Evolutionary conservation across 2,797 vertebrate genomes (phyloP).

Genomic region (Cyclopterus lumpus): DNA sequence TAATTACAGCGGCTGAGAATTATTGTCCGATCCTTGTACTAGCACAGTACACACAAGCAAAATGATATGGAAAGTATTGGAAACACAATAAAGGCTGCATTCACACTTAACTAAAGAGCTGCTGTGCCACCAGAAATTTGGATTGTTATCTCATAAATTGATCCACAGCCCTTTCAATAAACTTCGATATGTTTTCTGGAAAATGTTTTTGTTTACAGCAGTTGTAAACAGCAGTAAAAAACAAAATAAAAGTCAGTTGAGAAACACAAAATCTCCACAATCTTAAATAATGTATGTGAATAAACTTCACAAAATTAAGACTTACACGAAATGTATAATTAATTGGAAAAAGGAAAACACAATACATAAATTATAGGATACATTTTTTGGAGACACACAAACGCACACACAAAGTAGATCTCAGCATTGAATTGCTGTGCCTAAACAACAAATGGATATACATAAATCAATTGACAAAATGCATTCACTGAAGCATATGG

Average conservation of each 20-base stretch:
- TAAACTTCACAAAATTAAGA: background rate
- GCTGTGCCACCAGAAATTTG: background rate
- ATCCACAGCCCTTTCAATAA: background rate
- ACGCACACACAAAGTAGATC: constrained; percentile 12
- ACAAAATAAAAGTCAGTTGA: background rate
- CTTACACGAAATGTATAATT: background rate
- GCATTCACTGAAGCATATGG: constrained; percentile 48
- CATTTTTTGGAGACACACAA: background rate
- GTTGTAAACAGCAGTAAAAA: background rate
- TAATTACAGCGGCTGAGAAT: constrained; percentile 48
- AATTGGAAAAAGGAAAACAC: constrained; percentile 1
- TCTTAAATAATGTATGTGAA: constrained; percentile 6
- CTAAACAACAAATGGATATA: constrained; percentile 36
- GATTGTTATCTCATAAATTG: background rate
- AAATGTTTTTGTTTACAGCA: constrained; percentile 5
- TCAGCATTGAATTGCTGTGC: constrained; percentile 10
- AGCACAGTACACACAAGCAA: background rate
- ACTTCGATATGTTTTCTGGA: background rate
- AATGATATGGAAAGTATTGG: background rate
- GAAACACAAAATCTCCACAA: background rate
- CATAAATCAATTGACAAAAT: constrained; percentile 61
- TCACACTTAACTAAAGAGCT: background rate
- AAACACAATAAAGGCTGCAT: background rate
- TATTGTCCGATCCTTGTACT: constrained; percentile 20
- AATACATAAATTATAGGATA: constrained; percentile 2